Evolutionary conservation across 2,888 invertebrate species (phyloP).

Genomic region (Anthoptus insignis): DNA sequence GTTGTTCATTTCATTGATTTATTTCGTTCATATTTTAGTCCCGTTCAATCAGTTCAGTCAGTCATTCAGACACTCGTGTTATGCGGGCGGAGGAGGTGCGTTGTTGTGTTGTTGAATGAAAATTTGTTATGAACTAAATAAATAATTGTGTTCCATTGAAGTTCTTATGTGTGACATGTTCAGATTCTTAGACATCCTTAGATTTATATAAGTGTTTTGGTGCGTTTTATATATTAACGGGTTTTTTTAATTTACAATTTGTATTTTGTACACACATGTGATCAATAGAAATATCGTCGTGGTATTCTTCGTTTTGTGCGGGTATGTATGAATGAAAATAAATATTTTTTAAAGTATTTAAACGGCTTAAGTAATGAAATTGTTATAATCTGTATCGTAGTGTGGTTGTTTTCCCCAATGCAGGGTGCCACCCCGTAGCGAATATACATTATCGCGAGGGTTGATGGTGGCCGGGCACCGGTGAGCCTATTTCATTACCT

Average conservation of each 20-base stretch:
- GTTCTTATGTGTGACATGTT: conserved; percentile 37
- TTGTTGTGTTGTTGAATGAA: conserved; percentile 50
- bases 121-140: conserved; percentile 58
- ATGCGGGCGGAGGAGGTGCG: conserved; percentile 51
- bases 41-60: conserved; percentile 56
- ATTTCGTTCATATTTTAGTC: conserved; percentile 58
- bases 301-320: conserved; percentile 60
- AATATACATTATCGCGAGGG: conserved; percentile 69
- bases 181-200: conserved; percentile 1
- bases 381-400: conserved; percentile 23
- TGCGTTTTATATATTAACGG: conserved; percentile 40
- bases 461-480: conserved; percentile 57
- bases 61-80: conserved; percentile 60
- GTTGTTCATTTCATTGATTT: conserved; percentile 42
- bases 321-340: conserved; percentile 78
- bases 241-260: conserved; percentile 53
- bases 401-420: conserved; percentile 59
- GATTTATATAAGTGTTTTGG: conserved; percentile 21
- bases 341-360: conserved; percentile 34
- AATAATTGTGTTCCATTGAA: conserved; percentile 48
- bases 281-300: conserved; percentile 69
- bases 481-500: conserved; percentile 67
- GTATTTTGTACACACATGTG: conserved; percentile 71
- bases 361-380: conserved; percentile 2
- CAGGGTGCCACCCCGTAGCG: conserved; percentile 55